A percentile compares a stretch with the other conserved stretches of the same genome.
These are phyloP conservation scores for Nerophis ophidion DNA, from an alignment of 2,113 vertebrate genomes.

Conservation along the genomic window DNA sequence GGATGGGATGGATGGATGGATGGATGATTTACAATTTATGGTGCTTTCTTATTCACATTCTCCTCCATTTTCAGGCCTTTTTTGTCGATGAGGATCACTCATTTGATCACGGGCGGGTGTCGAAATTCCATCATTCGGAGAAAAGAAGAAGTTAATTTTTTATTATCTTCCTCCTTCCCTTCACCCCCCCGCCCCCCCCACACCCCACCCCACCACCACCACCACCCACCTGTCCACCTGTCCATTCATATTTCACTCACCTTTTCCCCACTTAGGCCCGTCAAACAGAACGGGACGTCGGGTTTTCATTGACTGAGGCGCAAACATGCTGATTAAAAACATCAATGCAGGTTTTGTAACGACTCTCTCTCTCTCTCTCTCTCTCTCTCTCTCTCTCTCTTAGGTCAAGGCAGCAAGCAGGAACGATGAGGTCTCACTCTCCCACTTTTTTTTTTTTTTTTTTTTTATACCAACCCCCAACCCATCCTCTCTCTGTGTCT, in stretches of 20 bases:
- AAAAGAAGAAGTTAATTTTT: constrained; percentile 67
- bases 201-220: neutral
- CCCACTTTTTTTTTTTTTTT: constrained; percentile 26
- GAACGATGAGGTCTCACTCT: constrained; percentile 56
- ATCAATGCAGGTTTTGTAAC: constrained; percentile 39
- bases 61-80: constrained; percentile 19
- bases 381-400: constrained; percentile 51
- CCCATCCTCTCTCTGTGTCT: constrained; percentile 46
- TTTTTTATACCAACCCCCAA: constrained; percentile 7
- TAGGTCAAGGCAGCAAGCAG: constrained; percentile 49
- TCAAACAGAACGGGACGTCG: constrained; percentile 46
- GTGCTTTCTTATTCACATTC: constrained; percentile 19
- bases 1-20: no score
- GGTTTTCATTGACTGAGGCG: constrained; percentile 64
- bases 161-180: constrained; percentile 62
- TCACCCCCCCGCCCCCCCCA: constrained; percentile 16
- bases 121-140: constrained; percentile 65
- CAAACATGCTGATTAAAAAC: constrained; percentile 15
- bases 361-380: constrained; percentile 53
- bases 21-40: no score
- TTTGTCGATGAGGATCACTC: constrained; percentile 64
- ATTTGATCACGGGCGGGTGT: constrained; percentile 64
- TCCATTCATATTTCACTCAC: constrained; percentile 71
- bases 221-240: constrained; percentile 55
- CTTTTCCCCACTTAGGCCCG: constrained; percentile 51